A percentile compares a stretch with the other conserved stretches of the same genome.
Conservation (phyloP, 2,113 vertebrate species). For the Zeus faber region DNA sequence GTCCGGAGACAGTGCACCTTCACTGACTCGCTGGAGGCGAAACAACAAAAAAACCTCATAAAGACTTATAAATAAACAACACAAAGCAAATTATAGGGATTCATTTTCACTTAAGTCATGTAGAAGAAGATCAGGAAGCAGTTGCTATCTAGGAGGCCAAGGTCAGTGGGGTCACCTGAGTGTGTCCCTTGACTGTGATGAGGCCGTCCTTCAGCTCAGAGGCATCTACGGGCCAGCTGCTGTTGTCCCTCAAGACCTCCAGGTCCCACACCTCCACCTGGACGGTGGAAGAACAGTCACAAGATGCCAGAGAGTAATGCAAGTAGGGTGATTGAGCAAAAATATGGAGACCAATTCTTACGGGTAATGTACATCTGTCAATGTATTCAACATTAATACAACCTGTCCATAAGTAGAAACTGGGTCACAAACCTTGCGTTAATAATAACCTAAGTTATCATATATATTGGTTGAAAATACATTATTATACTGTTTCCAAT, state of each 20-base stretch:
- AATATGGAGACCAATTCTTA: no score
- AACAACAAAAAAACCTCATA: background rate
- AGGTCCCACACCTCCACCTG: constrained; percentile 98
- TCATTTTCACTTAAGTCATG: background rate
- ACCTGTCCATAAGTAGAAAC: no score
- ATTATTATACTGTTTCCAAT: no score
- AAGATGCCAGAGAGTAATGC: no score
- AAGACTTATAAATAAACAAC: background rate
- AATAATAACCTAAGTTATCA: no score
- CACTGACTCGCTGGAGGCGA: constrained; percentile 83
- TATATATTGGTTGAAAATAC: no score
- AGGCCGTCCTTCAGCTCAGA: constrained; percentile 90
- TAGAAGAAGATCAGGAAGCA: background rate
- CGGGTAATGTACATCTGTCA: no score
- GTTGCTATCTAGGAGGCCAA: background rate
- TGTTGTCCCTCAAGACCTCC: constrained; percentile 84
- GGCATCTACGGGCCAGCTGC: constrained; percentile 84
- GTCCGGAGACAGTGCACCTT: constrained; percentile 95
- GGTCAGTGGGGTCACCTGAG: constrained; percentile 72
- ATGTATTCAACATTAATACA: no score
- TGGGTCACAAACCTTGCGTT: no score
- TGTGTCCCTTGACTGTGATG: constrained; percentile 91
- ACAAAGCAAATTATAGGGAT: background rate
- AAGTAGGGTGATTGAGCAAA: no score
- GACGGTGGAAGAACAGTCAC: no score